phyloP scores from a whole-genome alignment of 1,140 invertebrate species.

The Argopecten irradians region DNA sequence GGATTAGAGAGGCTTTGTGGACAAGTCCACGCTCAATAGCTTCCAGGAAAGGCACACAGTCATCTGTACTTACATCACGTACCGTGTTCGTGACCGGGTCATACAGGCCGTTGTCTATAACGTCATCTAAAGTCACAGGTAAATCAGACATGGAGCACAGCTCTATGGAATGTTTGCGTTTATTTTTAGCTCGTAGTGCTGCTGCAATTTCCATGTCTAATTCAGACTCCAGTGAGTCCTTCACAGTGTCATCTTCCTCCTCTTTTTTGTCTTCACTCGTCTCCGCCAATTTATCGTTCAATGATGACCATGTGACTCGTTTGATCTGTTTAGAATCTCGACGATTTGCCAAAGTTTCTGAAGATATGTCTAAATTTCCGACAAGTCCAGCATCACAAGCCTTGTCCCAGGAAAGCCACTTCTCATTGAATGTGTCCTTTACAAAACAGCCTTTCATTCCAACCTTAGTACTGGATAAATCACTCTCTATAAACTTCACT shows the following conservation, averaged over 20 bases:
- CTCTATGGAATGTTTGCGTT: slow-evolving; percentile 54
- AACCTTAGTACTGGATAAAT: slow-evolving; percentile 24
- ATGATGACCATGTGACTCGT: slow-evolving; percentile 39
- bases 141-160: slow-evolving; percentile 46
- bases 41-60: slow-evolving; percentile 77
- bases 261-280: slow-evolving; percentile 14
- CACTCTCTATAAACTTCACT: slow-evolving; percentile 44
- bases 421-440: slow-evolving; percentile 65
- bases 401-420: slow-evolving; percentile 69
- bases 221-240: slow-evolving; percentile 29
- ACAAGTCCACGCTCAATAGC: slow-evolving; percentile 91
- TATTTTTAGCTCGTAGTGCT: slow-evolving; percentile 28
- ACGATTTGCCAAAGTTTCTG: not conserved
- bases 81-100: slow-evolving; percentile 83
- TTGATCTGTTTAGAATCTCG: slow-evolving; percentile 44
- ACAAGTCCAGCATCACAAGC: slow-evolving; percentile 62
- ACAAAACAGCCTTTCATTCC: slow-evolving; percentile 52
- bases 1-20: slow-evolving; percentile 82
- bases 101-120: slow-evolving; percentile 80
- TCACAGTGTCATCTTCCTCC: slow-evolving; percentile 31
- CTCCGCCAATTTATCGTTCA: not conserved
- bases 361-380: slow-evolving; percentile 45
- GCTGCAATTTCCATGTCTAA: slow-evolving; percentile 37
- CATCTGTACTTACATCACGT: slow-evolving; percentile 56
- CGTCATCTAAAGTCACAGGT: slow-evolving; percentile 55